A percentile compares a stretch with the other conserved stretches of the same genome.
Conservation (phyloP, 2,113 vertebrate species). For the Corythaeola cristata region DNA sequence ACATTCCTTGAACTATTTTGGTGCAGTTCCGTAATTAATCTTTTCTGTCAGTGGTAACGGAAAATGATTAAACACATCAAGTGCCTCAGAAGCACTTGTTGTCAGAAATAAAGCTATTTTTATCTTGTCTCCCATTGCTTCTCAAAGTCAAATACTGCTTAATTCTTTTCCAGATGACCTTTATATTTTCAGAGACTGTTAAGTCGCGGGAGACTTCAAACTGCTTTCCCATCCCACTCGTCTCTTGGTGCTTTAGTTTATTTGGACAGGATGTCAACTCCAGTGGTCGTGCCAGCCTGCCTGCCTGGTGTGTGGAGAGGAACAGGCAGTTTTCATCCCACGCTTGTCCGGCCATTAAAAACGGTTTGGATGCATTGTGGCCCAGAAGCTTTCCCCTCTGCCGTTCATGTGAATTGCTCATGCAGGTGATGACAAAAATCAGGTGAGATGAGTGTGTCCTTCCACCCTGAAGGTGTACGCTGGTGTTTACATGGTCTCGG, state of each 20-base stretch:
- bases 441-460: neutral
- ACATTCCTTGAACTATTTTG: conserved; percentile 64
- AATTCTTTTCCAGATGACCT: conserved; percentile 57
- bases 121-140: conserved; percentile 22
- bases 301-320: neutral
- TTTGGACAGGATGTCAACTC: neutral
- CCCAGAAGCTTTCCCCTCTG: neutral
- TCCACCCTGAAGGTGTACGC: fast-evolving
- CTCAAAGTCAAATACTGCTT: conserved; percentile 27
- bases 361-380: neutral
- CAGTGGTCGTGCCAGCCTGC: neutral
- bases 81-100: conserved; percentile 62
- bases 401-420: neutral
- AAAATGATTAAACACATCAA: conserved; percentile 68
- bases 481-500: neutral
- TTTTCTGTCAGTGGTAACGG: conserved; percentile 52
- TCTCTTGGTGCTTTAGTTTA: neutral
- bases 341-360: neutral
- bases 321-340: neutral
- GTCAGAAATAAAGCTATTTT: conserved; percentile 66
- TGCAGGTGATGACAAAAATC: neutral
- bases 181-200: conserved; percentile 42
- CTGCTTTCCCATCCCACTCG: neutral
- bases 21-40: conserved; percentile 58
- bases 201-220: neutral